phyloP scores from a whole-genome alignment of 2,888 invertebrate genomes.

The Cosmia trapezina region DNA sequence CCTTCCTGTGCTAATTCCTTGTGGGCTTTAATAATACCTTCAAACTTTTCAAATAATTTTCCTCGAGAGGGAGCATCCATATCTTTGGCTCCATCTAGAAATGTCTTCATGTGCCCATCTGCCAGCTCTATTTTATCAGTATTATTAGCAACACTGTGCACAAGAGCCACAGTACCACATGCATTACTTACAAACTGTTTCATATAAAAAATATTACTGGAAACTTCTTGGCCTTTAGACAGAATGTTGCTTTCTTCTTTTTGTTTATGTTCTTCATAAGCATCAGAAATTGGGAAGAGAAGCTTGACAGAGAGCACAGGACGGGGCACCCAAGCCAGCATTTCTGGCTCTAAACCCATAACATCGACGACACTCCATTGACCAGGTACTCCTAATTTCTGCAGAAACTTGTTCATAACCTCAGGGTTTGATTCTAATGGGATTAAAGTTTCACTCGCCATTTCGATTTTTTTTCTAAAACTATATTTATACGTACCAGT shows the following conservation, averaged over 20 bases:
- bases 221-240: slow-evolving; percentile 91
- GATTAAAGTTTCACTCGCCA: slow-evolving; percentile 83
- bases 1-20: slow-evolving; percentile 96
- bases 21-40: slow-evolving; percentile 94
- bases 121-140: slow-evolving; percentile 92
- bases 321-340: slow-evolving; percentile 95
- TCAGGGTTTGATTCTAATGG: slow-evolving; percentile 92
- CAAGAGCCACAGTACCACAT: slow-evolving; percentile 98
- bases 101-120: slow-evolving; percentile 94
- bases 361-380: slow-evolving; percentile 97
- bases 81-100: slow-evolving; percentile 92
- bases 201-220: slow-evolving; percentile 95
- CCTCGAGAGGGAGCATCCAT: slow-evolving; percentile 94
- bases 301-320: slow-evolving; percentile 96
- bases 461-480: slow-evolving; percentile 67
- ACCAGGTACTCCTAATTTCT: slow-evolving; percentile 94
- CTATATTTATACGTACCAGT: slow-evolving; percentile 29
- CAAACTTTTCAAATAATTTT: slow-evolving; percentile 92
- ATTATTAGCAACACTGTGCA: slow-evolving; percentile 98
- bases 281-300: slow-evolving; percentile 95
- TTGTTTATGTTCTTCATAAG: slow-evolving; percentile 93
- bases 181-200: slow-evolving; percentile 98
- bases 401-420: slow-evolving; percentile 93
- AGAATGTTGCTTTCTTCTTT: slow-evolving; percentile 92
- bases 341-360: slow-evolving; percentile 96